Evolutionary conservation across 2,113 vertebrate species (phyloP).

Genomic region (Poecilia latipinna): DNA sequence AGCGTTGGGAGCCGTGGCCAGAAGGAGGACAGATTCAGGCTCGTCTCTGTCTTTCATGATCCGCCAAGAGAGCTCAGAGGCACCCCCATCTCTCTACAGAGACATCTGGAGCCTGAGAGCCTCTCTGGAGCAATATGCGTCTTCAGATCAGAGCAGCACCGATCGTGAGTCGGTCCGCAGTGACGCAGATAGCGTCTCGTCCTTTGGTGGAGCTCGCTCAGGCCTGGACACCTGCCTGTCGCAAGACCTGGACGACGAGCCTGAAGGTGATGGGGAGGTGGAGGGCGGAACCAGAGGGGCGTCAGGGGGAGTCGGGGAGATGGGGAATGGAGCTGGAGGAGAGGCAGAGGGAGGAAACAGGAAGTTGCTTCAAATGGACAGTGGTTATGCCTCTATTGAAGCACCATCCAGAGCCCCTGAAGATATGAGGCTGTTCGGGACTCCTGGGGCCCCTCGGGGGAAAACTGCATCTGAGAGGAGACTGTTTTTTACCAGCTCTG

Average conservation of each 20-base stretch:
- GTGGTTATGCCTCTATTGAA: conserved; percentile 95
- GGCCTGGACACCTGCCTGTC: conserved; percentile 78
- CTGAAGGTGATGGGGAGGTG: conserved; percentile 70
- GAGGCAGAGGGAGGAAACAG: conserved; percentile 84
- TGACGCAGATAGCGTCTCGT: conserved; percentile 90
- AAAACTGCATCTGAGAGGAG: conserved; percentile 89
- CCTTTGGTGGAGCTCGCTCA: conserved; percentile 68
- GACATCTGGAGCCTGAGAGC: conserved; percentile 97
- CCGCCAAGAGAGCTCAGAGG: conserved; percentile 74
- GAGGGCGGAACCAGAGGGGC: conserved; percentile 46
- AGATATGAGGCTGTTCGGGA: conserved; percentile 81
- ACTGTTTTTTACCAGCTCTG: conserved; percentile 87
- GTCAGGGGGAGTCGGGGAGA: conserved; percentile 46
- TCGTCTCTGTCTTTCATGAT: conserved; percentile 49
- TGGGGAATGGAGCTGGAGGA: conserved; percentile 61
- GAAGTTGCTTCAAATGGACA: conserved; percentile 98
- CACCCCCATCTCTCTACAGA: conserved; percentile 83
- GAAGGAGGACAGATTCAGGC: conserved; percentile 44
- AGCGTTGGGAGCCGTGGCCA: conserved; percentile 55
- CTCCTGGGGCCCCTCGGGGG: conserved; percentile 73
- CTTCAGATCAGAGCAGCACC: conserved; percentile 90
- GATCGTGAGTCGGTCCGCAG: conserved; percentile 91
- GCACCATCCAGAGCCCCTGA: conserved; percentile 86
- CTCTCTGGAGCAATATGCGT: conserved; percentile 91
- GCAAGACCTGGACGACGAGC: conserved; percentile 83